Percentiles rank a stretch among this genome's conserved stretches.
These are phyloP conservation scores for Diloba caeruleocephala DNA, from an alignment of 2,888 invertebrate species.

Conservation along the genomic window DNA sequence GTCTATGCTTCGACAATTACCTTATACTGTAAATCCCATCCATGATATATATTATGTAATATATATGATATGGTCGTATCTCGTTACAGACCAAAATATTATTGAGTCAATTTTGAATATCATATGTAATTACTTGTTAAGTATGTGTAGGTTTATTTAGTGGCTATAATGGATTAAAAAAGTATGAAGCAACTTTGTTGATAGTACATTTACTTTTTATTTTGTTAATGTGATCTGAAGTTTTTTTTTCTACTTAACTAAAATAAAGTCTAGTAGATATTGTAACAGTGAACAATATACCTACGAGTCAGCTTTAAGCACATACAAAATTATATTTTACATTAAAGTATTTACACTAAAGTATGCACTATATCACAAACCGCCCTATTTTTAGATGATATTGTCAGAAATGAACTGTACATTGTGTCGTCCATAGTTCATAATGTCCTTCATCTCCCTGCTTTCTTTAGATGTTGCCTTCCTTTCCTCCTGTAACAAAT, in stretches of 20 bases:
- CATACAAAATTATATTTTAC: conserved; percentile 75
- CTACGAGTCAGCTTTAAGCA: conserved; percentile 77
- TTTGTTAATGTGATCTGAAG: conserved; percentile 89
- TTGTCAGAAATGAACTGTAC: conserved; percentile 60
- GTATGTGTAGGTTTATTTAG: conserved; percentile 76
- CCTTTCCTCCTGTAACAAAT: conserved; percentile 6
- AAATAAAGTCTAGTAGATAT: conserved; percentile 54
- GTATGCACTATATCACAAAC: conserved; percentile 84
- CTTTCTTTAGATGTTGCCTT: conserved; percentile 35
- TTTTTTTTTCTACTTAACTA: conserved; percentile 63
- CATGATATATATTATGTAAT: conserved; percentile 41
- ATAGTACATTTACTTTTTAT: conserved; percentile 68
- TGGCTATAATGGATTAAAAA: conserved; percentile 71
- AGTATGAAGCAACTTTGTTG: conserved; percentile 72
- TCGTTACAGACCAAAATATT: conserved; percentile 81
- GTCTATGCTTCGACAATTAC: conserved; percentile 51
- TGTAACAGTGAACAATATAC: conserved; percentile 63
- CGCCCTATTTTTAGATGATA: conserved; percentile 84
- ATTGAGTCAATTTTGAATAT: conserved; percentile 86
- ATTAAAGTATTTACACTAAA: conserved; percentile 65
- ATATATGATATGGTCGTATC: conserved; percentile 66
- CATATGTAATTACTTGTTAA: conserved; percentile 76
- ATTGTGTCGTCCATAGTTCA: conserved; percentile 59
- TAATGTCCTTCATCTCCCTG: conserved; percentile 46
- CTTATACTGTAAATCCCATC: conserved; percentile 49